Evolutionary conservation across 2,113 vertebrate genomes (phyloP).

Genomic region (Gallinago paraguaiae): DNA sequence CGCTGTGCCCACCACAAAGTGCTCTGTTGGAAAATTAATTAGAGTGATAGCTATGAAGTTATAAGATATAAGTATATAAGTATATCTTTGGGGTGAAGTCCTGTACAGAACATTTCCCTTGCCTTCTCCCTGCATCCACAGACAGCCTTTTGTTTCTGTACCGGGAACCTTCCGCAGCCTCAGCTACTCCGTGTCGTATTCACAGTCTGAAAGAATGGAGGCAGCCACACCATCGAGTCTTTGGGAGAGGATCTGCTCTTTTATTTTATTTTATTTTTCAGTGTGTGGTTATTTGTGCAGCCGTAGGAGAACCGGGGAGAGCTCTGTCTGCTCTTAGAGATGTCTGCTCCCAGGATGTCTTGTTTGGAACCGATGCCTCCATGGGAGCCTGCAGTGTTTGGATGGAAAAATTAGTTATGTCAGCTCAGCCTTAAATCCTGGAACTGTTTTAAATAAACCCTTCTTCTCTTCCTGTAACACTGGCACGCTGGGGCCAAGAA

Average conservation of each 20-base stretch:
- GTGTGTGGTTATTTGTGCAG: background rate
- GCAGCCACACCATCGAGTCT: background rate
- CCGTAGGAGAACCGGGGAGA: background rate
- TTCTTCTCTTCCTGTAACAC: slow-evolving; percentile 42
- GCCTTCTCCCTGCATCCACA: background rate
- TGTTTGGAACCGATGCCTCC: background rate
- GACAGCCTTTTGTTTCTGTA: background rate
- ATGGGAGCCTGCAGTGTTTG: background rate
- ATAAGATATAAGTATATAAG: no score
- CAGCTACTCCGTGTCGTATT: background rate
- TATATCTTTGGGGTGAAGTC: background rate
- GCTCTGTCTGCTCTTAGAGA: background rate
- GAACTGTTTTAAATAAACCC: slow-evolving; percentile 24
- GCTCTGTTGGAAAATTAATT: background rate
- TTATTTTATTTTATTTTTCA: background rate
- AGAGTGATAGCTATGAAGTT: background rate
- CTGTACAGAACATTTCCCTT: background rate
- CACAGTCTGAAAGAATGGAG: background rate
- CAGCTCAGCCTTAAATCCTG: slow-evolving; percentile 40
- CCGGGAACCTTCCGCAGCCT: background rate
- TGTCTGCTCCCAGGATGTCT: background rate
- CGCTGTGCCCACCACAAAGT: background rate
- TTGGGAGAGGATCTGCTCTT: background rate
- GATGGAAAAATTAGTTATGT: slow-evolving; percentile 20
- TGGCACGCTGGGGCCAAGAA: background rate